Conservation (phyloP, 2,797 vertebrate species). For the Oryzias dopingdopingensis region DNA sequence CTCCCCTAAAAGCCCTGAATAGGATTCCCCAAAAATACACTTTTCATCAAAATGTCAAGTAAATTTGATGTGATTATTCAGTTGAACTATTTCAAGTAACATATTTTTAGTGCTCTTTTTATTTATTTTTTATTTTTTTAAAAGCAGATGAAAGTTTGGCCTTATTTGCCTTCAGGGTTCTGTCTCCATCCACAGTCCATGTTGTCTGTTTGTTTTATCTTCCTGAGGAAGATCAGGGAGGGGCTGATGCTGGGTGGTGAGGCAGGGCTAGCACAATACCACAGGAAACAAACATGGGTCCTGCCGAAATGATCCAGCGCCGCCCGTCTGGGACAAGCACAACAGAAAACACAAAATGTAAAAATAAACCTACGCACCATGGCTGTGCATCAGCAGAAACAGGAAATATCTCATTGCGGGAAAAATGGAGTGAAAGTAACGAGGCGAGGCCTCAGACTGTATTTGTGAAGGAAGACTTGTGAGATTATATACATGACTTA, state of each 20-base stretch:
- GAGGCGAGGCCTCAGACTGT: not conserved
- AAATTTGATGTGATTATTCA: no score
- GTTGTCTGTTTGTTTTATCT: conserved; percentile 12
- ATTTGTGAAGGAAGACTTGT: conserved; percentile 22
- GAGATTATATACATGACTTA: conserved; percentile 1
- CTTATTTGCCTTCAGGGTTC: conserved; percentile 13
- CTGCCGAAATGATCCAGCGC: conserved; percentile 61
- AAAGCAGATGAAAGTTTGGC: conserved; percentile 4
- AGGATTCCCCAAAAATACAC: no score
- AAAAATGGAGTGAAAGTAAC: conserved; percentile 19
- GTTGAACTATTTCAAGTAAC: no score
- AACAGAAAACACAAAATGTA: conserved; percentile 61
- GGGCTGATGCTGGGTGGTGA: conserved; percentile 38
- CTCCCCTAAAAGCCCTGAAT: no score
- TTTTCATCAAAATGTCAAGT: no score
- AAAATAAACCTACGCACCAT: conserved; percentile 60
- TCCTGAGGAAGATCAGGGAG: conserved; percentile 42
- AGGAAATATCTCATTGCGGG: conserved; percentile 51
- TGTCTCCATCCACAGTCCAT: conserved; percentile 16
- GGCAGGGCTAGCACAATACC: conserved; percentile 51
- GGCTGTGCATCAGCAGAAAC: conserved; percentile 46
- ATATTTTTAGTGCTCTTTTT: no score
- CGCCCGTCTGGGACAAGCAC: conserved; percentile 65
- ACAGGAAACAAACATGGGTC: conserved; percentile 66
- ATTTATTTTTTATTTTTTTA: no score